These are phyloP conservation scores for Halictus rubicundus DNA, from an alignment of 1,140 invertebrate species.

Conservation along the genomic window DNA sequence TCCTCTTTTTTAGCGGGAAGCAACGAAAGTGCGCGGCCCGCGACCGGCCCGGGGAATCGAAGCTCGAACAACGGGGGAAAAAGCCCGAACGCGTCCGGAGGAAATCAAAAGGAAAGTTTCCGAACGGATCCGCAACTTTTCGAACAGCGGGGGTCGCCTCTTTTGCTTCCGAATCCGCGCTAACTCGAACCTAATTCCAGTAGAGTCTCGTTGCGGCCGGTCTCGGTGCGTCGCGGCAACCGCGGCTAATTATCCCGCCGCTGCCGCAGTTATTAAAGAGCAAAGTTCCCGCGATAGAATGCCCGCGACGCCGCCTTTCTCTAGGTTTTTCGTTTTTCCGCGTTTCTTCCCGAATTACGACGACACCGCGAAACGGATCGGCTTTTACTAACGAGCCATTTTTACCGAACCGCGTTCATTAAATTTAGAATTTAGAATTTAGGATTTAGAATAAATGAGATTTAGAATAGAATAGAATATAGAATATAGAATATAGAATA, in stretches of 20 bases:
- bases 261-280: not conserved
- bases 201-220: not conserved
- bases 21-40: conserved; percentile 38
- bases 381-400: no score
- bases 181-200: not conserved
- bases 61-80: not conserved
- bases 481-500: no score
- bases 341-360: no score
- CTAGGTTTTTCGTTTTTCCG: no score
- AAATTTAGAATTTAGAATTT: no score
- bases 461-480: no score
- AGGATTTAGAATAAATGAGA: no score
- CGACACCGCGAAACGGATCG: no score
- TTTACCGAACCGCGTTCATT: no score
- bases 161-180: not conserved
- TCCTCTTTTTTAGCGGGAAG: not conserved
- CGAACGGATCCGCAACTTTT: not conserved
- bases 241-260: not conserved
- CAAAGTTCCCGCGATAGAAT: not conserved
- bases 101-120: not conserved
- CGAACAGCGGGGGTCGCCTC: no score
- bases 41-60: conserved; percentile 16
- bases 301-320: no score
- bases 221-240: not conserved
- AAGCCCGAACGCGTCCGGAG: not conserved